Base-by-base conservation (phyloP, 2,797 vertebrate species). In the Ptychobarbus kaznakovi region DNA sequence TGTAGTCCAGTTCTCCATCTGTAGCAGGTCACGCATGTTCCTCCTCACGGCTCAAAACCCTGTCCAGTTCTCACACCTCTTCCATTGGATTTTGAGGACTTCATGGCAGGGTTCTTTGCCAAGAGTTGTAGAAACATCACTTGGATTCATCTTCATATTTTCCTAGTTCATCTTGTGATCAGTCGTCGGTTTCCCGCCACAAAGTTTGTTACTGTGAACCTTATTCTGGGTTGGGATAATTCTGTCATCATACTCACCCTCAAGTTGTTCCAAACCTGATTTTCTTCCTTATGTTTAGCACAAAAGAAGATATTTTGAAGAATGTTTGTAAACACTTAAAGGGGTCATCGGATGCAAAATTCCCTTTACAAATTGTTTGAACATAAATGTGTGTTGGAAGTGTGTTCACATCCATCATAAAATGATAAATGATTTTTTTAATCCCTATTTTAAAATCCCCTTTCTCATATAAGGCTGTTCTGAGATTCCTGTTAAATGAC, bases 1-100 rank as follows among this genome's bases (percentile, higher is more conserved):
- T 8, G 38, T 77, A 86, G 87, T 66, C 73, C 70, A 85, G 86
- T 84, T 87, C 70, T 49, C 70, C 75, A 75, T 87, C 44, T 73
- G n/a, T n/a, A 76, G 76, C 32, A 78, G 86, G 65, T 44, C 75
- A n/a, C 6, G 49, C 35, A 56, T 49, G 51, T 58, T 69, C 63
- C 87, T 86, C 80, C 87, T 89, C 86, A 76, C 80, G 87, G 87
- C 82, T 87, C 69, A 86, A 87, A 89, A 86, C 68, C n/a, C 74
- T 83, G 88, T 87, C 69, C 35, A 22, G 18, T 68, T 58, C 6
- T 38, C 25, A 10, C 68, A 28, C 2, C 1, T 18, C 0, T 1
- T 49, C 53, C 22, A 2, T 49, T 15, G 25, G 44, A 86, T 35
- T 25, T 49, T 12, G 25, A 38, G 35, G 28, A 65, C 46, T 40